Percentiles rank a stretch among this genome's conserved stretches.
phyloP scores from a whole-genome alignment of 2,113 vertebrate species.

The Campylomormyrus numenius region DNA sequence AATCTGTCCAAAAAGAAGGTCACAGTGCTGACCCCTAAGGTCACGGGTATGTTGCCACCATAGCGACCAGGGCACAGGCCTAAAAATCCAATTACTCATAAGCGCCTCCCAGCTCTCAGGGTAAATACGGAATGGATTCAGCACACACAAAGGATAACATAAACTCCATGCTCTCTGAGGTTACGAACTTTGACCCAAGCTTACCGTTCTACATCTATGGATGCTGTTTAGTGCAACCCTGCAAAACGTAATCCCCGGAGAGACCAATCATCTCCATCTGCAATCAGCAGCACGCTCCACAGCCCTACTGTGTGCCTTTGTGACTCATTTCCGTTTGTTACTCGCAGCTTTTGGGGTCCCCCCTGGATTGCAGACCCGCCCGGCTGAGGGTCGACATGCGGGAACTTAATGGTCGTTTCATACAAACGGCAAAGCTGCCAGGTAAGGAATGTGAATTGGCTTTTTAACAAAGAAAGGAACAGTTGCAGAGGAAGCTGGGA shows the following conservation, averaged over 20 bases:
- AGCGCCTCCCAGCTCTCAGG: neutral
- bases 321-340: neutral
- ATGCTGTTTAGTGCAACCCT: neutral
- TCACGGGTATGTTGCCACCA: neutral
- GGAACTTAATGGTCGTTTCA: conserved; percentile 22
- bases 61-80: neutral
- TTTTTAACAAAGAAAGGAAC: neutral
- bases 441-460: neutral
- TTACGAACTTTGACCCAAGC: neutral
- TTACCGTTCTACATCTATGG: neutral
- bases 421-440: neutral
- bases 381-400: neutral
- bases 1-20: conserved; percentile 1
- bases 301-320: neutral
- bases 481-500: neutral
- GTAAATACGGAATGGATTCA: neutral
- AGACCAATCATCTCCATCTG: neutral
- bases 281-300: neutral
- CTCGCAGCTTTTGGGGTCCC: neutral
- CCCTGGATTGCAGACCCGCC: neutral
- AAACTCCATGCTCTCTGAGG: neutral
- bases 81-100: neutral
- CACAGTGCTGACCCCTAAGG: conserved; percentile 4
- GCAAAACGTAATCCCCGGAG: neutral
- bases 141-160: neutral